Conservation (phyloP, 2,888 invertebrate genomes). For the Oscheius sp. region DNA sequence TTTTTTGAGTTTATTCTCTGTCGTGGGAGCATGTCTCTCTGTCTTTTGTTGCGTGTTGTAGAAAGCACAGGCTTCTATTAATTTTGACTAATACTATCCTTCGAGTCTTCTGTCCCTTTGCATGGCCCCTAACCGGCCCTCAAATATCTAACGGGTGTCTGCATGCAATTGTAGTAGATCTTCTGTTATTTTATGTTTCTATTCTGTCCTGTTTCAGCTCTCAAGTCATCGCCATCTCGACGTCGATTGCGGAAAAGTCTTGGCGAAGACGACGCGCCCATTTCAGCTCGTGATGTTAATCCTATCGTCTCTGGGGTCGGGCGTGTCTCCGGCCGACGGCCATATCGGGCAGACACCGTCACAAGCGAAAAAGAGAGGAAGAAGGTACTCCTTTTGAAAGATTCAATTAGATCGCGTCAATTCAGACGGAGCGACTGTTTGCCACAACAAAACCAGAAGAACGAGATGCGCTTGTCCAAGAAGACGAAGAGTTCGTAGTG, state of each 20-base stretch:
- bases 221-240: slow-evolving; percentile 64
- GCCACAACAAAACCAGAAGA: slow-evolving; percentile 33
- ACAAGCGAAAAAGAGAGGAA: slow-evolving; percentile 55
- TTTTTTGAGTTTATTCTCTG: slow-evolving; percentile 31
- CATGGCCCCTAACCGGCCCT: not conserved
- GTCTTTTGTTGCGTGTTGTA: not conserved
- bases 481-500: slow-evolving; percentile 37
- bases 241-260: slow-evolving; percentile 44
- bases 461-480: slow-evolving; percentile 24
- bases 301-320: slow-evolving; percentile 39
- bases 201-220: slow-evolving; percentile 52
- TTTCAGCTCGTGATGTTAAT: slow-evolving; percentile 49
- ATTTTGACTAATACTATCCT: not conserved
- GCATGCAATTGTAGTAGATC: not conserved
- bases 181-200: slow-evolving; percentile 1
- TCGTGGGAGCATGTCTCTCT: not conserved
- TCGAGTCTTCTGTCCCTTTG: slow-evolving; percentile 5
- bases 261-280: slow-evolving; percentile 42
- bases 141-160: slow-evolving; percentile 8
- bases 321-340: slow-evolving; percentile 47
- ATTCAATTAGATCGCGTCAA: not conserved
- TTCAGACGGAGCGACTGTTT: slow-evolving; percentile 38
- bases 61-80: no score
- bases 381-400: slow-evolving; percentile 40
- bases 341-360: slow-evolving; percentile 50